Base-by-base conservation (phyloP, 2,113 vertebrate species). In the Toxotes jaculatrix region DNA sequence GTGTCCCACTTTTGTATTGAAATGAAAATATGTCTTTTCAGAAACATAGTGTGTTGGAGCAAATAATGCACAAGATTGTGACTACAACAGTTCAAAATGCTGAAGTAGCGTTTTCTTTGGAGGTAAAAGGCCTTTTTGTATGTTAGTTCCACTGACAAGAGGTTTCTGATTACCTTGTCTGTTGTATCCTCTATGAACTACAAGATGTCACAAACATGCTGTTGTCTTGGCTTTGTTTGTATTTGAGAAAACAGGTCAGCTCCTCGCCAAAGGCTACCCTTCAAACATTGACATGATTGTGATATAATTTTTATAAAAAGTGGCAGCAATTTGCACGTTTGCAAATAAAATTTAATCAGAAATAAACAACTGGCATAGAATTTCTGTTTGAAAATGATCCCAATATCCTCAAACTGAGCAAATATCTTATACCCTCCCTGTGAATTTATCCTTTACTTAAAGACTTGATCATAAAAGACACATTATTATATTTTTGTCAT, bases 301-400 rank as follows among this genome's bases (percentile, higher is more conserved):
- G 45, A 53, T 70, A 56, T 34, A 27, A 61, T 32, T 36, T 61
- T 55, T 13, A 67, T 32, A 21, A 55, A 60, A 66, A 65, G 42
- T 7, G 51, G 13, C 40, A 10, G 19, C 23, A 19, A 32, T 55
- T 16, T 60, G 4, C 8, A 32, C 23, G 13, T 32, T 19, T n/a
- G 7, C 16, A 10, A 6, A 43, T n/a, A 76, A 49, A 23, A 40
- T 71, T 19, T 1, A 21, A 64, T 31, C 9, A 62, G 1, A 42
- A n/a, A 60, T 23, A 65, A 71, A 43, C 5, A 31, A 21, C 23
- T 23, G 31, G 19, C 21, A 16, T 42, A 60, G 60, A 76, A 38
- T 38, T 34, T 47, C 0, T 16, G 68, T 69, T 49, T 66, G 0
- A 1, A 16, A 8, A 31, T 31, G 5, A 47, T 1, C 1, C 4